Evolutionary conservation across 1,140 invertebrate species (phyloP), one percentile per base, ranked within the genome.

Genomic region (Cataglyphis hispanica): DNA sequence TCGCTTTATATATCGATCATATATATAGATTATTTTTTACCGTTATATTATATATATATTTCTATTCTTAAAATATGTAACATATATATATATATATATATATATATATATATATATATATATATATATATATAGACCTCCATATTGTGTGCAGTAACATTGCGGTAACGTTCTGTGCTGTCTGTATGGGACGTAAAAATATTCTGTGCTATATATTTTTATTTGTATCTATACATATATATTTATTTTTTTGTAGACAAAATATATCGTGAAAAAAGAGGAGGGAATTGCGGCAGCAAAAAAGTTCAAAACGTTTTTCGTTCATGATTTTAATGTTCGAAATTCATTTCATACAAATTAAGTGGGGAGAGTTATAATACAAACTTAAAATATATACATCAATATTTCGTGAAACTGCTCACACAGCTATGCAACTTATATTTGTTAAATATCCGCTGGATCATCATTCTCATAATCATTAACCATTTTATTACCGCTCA

Each of bases 381-480:
- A 94, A 94, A 94, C 93, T 94, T 94, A 94, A 94, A 92, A 93
- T 94, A 94, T 94, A 94, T 94, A 94, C 93, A 94, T 94, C 93
- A 91, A 94, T 94, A 94, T 94, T 90, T 93, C 91, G 91, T 92
- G 87, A 94, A 92, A 67, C 90, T 91, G 93, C 78, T 92, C 92
- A 89, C 89, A 88, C 88, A 92, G 85, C 91, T 91, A 91, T 91
- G 89, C 90, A 93, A 93, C 91, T 93, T 91, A 92, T 91, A 91
- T 94, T 80, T 90, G 85, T 91, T 92, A 91, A 92, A 72, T 31
- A 31, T 93, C 89, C 91, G 76, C 92, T 92, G 92, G 86, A 92
- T 93, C 87, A 92, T 91, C 89, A 90, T 90, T 88, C 16, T 50
- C 92, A 56, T 86, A 89, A 89, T 89, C 85, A 70, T 85, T 76